Percentiles rank a stretch among this genome's conserved stretches.
These are phyloP conservation scores for Epirrhoe tristata DNA, from an alignment of 2,888 invertebrate species.

Conservation along the genomic window DNA sequence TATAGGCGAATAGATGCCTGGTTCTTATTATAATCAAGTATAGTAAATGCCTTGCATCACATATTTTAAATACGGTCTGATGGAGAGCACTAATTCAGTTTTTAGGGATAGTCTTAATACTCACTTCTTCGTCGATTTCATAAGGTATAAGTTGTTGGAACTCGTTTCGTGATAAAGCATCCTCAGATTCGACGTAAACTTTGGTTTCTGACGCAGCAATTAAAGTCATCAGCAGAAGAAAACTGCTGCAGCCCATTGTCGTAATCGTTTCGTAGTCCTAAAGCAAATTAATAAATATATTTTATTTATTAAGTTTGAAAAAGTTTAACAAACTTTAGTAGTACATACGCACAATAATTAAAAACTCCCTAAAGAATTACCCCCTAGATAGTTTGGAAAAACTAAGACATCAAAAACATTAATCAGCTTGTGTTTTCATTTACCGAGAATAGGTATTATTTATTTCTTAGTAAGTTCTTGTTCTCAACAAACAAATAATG, in stretches of 20 bases:
- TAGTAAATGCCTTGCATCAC: too few species aligned
- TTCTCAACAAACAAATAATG: slow-evolving; percentile 5
- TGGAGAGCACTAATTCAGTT: neutral
- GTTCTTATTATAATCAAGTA: too few species aligned
- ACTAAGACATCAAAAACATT: too few species aligned
- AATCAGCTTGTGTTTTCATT: too few species aligned
- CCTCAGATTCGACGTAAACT: slow-evolving; percentile 9
- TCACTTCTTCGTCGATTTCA: slow-evolving; percentile 31
- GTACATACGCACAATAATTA: too few species aligned
- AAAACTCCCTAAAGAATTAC: too few species aligned
- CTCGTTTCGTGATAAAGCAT: slow-evolving; percentile 4
- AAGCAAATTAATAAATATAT: neutral
- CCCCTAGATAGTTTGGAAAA: too few species aligned
- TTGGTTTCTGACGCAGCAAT: slow-evolving; percentile 4
- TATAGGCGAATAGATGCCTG: too few species aligned
- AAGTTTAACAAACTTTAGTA: too few species aligned
- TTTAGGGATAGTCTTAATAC: slow-evolving; percentile 1
- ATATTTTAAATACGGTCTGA: too few species aligned
- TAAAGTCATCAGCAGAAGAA: slow-evolving; percentile 17
- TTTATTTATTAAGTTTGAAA: too few species aligned
- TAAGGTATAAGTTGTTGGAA: slow-evolving; percentile 18
- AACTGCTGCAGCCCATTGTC: slow-evolving; percentile 14
- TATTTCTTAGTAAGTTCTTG: neutral
- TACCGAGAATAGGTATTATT: too few species aligned
- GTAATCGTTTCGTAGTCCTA: neutral